Conservation (phyloP, 2,888 invertebrate genomes). For the Epistrophella euchroma region DNA sequence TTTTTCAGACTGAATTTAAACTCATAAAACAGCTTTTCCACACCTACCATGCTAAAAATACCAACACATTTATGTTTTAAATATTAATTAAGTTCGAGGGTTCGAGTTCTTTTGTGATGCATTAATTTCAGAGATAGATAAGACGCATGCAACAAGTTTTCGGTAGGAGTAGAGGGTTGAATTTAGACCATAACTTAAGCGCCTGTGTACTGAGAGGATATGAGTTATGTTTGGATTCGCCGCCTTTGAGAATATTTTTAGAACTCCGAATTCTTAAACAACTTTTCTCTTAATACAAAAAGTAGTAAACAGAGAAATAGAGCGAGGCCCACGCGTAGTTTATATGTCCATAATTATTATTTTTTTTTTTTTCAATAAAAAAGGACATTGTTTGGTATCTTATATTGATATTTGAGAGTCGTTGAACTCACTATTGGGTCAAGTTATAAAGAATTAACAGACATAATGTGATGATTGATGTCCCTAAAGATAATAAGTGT, state of each 20-base stretch:
- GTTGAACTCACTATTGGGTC: conserved; percentile 66
- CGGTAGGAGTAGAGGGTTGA: conserved; percentile 16
- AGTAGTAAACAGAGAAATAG: not conserved
- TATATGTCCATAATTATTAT: not conserved
- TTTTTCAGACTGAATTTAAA: no score
- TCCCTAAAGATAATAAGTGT: conserved; percentile 1
- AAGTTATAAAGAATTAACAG: conserved; percentile 52
- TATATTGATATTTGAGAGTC: conserved; percentile 45
- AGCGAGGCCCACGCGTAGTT: not conserved
- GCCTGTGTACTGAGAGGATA: conserved; percentile 24
- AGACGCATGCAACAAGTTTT: conserved; percentile 60
- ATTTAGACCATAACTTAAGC: not conserved
- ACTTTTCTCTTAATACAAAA: not conserved
- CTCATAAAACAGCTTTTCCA: no score
- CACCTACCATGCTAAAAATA: no score
- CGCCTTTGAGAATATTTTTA: conserved; percentile 31
- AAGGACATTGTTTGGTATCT: conserved; percentile 29
- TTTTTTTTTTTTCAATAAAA: not conserved
- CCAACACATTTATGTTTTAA: no score
- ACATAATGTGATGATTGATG: conserved; percentile 22
- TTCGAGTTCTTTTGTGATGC: conserved; percentile 2
- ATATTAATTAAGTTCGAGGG: not conserved
- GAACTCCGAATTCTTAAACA: conserved; percentile 10
- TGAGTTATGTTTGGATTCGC: conserved; percentile 38
- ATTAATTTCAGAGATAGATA: not conserved